Evolutionary conservation across 2,113 vertebrate species (phyloP).

Genomic region (Myrmecobius fasciatus): DNA sequence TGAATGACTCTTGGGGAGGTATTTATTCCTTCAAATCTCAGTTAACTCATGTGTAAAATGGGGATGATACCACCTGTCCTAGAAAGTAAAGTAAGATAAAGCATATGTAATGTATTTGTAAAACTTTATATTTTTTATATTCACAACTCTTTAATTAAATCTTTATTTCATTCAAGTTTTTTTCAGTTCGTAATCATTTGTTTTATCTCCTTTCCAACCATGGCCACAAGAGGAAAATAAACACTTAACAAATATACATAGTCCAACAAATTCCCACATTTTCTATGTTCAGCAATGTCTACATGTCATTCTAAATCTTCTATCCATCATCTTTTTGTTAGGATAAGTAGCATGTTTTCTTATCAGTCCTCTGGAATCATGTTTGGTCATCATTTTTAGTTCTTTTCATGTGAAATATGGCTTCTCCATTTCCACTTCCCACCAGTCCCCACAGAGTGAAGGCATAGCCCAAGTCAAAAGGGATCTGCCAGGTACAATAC

Average conservation of each 20-base stretch:
- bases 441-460: not conserved
- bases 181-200: not conserved
- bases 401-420: not conserved
- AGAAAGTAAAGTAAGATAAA: not conserved
- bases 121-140: not conserved
- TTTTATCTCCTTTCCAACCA: not conserved
- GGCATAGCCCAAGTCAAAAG: not conserved
- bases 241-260: not conserved
- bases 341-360: not conserved
- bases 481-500: not conserved
- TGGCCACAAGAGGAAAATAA: not conserved
- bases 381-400: not conserved
- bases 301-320: not conserved
- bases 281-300: not conserved
- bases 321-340: not conserved
- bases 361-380: not conserved
- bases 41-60: not conserved
- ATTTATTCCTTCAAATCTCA: not conserved
- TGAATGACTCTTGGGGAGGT: not conserved
- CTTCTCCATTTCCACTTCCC: not conserved
- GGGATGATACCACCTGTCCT: too few species aligned
- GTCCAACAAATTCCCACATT: not conserved
- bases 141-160: not conserved
- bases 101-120: not conserved
- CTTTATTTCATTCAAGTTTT: not conserved